These are phyloP conservation scores for Odontothrips loti DNA, from an alignment of 2,888 invertebrate species.

Conservation along the genomic window DNA sequence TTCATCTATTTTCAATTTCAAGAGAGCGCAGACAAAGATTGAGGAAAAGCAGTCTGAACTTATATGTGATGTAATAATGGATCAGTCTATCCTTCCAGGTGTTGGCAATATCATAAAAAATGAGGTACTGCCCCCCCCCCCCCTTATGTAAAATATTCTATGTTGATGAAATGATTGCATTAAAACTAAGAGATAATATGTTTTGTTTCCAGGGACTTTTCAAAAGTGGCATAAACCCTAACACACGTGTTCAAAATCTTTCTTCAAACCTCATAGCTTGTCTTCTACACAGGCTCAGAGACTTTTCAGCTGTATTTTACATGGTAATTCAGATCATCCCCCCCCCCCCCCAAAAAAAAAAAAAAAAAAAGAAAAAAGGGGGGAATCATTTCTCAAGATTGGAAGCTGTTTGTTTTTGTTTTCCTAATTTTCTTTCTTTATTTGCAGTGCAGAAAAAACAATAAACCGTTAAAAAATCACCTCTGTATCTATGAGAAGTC, in stretches of 20 bases:
- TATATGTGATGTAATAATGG: constrained; percentile 43
- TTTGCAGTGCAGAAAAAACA: constrained; percentile 34
- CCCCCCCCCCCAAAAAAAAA: too few relatives aligned
- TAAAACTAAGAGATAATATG: neutral
- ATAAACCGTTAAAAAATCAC: constrained; percentile 32
- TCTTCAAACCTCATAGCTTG: constrained; percentile 32
- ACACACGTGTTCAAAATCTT: constrained; percentile 34
- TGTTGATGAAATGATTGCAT: neutral
- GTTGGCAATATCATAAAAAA: constrained; percentile 45
- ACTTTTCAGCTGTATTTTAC: constrained; percentile 37
- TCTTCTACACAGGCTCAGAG: constrained; percentile 35
- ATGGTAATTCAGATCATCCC: constrained; percentile 23
- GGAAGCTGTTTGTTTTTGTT: too few relatives aligned
- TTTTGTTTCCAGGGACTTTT: constrained; percentile 29
- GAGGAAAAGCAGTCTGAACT: constrained; percentile 29
- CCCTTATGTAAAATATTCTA: neutral
- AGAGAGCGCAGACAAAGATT: neutral
- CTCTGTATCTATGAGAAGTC: constrained; percentile 34
- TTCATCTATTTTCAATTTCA: neutral
- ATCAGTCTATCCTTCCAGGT: constrained; percentile 43
- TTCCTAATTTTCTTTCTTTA: too few relatives aligned
- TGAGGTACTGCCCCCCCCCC: constrained; percentile 39
- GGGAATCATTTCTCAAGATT: too few relatives aligned
- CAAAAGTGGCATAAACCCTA: constrained; percentile 36
- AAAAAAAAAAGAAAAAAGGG: too few relatives aligned